These are phyloP conservation scores for Rousettus madagascariensis DNA, from an alignment of 2,797 vertebrate species.

Conservation along the genomic window DNA sequence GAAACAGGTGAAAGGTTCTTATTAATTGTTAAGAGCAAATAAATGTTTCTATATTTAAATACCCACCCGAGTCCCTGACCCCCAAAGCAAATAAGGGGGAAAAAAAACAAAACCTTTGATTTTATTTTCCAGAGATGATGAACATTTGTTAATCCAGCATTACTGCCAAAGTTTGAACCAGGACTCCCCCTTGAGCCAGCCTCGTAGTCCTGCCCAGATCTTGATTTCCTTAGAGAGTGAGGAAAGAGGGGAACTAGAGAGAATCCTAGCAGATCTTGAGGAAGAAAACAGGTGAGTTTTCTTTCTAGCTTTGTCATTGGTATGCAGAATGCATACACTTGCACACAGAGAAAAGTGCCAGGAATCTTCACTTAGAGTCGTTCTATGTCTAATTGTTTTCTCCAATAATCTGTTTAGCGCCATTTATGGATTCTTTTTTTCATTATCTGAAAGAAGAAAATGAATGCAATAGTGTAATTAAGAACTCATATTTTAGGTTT, in stretches of 20 bases:
- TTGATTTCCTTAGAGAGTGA: slow-evolving; percentile 99
- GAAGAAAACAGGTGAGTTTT: slow-evolving; percentile 96
- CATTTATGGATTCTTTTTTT: slow-evolving; percentile 45
- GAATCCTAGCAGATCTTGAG: slow-evolving; percentile 97
- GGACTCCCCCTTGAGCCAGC: slow-evolving; percentile 98
- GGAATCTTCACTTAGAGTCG: slow-evolving; percentile 65
- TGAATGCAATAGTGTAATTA: background rate
- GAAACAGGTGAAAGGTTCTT: slow-evolving; percentile 48
- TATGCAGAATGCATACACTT: slow-evolving; percentile 62
- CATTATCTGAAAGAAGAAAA: slow-evolving; percentile 10
- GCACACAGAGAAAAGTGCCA: slow-evolving; percentile 43
- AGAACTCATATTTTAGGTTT: slow-evolving; percentile 49
- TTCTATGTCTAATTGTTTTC: slow-evolving; percentile 71
- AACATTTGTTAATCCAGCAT: slow-evolving; percentile 99
- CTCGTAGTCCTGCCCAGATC: slow-evolving; percentile 98
- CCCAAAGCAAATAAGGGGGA: slow-evolving; percentile 65
- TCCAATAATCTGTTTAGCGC: slow-evolving; percentile 69
- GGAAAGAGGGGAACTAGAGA: slow-evolving; percentile 98
- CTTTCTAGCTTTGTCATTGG: slow-evolving; percentile 69
- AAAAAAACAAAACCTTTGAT: slow-evolving; percentile 80
- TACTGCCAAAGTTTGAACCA: slow-evolving; percentile 99
- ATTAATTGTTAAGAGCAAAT: slow-evolving; percentile 68
- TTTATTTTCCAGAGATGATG: slow-evolving; percentile 94
- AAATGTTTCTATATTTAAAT: slow-evolving; percentile 74
- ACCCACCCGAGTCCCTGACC: slow-evolving; percentile 66